Evolutionary conservation across 2,888 invertebrate species (phyloP), one percentile per base, ranked within the genome.

Genomic region (Iphiclides podalirius): DNA sequence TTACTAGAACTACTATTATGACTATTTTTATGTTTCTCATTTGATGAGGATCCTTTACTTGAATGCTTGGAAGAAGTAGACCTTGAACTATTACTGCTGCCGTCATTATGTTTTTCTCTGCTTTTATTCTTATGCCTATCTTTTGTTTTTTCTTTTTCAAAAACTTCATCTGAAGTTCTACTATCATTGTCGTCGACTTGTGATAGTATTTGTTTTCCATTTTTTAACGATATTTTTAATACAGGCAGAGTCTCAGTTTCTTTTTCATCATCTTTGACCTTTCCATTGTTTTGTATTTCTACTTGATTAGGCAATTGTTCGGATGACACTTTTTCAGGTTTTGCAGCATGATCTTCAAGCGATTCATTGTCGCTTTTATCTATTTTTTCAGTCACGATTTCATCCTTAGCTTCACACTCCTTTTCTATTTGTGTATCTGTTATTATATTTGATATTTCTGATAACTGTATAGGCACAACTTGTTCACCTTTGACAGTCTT

Each of bases 401-500:
- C 51, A 33, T 40, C 60, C 52, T 62, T 63, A 20, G 47, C 62
- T 26, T 66, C 63, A 26, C 52, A 26, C 51, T 63, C 70, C 8
- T 53, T 50, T 54, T 75, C 75, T 50, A 61, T 58, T 47, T 74
- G 69, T 23, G 77, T 75, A 36, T 75, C 75, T 36, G 66, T 60
- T 66, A 79, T 66, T 61, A 83, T 75, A 61, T 80, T 69, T 38
- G 82, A 69, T 61, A 90, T 80, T 52, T 90, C 81, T 52, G 64
- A 52, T 55, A 77, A 55, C 55, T 65, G 64, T 51, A 88, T 64
- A 42, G 84, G 86, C 44, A 86, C 76, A 17, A 90, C 90, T 51
- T 91, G 88, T 79, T 94, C 93, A 52, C 93, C 94, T 77, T 96
- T 96, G 1, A 97, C 96, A 49, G 96, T 94, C 76, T 94, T 94